Evolutionary conservation across 2,113 vertebrate genomes (phyloP).

Genomic region (Ploceus nigricollis): DNA sequence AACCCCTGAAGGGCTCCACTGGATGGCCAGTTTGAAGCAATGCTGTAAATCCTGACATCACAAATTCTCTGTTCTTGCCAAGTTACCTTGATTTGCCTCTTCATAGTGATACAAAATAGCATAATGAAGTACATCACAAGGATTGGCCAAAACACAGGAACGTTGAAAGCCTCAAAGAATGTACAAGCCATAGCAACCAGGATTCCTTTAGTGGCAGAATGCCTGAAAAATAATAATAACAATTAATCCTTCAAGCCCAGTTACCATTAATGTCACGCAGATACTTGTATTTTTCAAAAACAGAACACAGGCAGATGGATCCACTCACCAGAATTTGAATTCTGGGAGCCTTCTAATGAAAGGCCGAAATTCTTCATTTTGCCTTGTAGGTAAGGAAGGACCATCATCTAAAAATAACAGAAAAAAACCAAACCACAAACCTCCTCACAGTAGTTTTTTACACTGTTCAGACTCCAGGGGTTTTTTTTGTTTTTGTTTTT

Average conservation of each 20-base stretch:
- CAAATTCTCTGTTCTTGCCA: not conserved
- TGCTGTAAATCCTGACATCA: not conserved
- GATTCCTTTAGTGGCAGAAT: conserved; percentile 96
- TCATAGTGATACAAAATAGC: conserved; percentile 99
- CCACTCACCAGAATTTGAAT: conserved; percentile 96
- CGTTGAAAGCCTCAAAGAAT: conserved; percentile 97
- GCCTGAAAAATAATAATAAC: conserved; percentile 74
- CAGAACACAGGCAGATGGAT: not conserved
- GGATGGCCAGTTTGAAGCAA: not conserved
- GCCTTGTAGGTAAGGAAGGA: conserved; percentile 93
- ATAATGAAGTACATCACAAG: conserved; percentile 99
- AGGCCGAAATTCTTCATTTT: conserved; percentile 98
- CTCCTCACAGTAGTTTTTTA: not conserved
- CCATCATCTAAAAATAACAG: conserved; percentile 84
- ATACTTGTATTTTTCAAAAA: not conserved
- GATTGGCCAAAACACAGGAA: conserved; percentile 99
- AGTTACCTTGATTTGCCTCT: conserved; percentile 97
- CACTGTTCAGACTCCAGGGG: not conserved
- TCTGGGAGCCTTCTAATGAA: conserved; percentile 98
- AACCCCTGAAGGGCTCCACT: not conserved
- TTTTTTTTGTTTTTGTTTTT: not conserved
- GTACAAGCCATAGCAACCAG: conserved; percentile 96
- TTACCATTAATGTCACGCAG: not conserved
- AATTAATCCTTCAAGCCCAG: not conserved
- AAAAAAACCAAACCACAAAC: not conserved